Evolutionary conservation across 2,797 vertebrate genomes (phyloP).

Genomic region (Miichthys miiuy): DNA sequence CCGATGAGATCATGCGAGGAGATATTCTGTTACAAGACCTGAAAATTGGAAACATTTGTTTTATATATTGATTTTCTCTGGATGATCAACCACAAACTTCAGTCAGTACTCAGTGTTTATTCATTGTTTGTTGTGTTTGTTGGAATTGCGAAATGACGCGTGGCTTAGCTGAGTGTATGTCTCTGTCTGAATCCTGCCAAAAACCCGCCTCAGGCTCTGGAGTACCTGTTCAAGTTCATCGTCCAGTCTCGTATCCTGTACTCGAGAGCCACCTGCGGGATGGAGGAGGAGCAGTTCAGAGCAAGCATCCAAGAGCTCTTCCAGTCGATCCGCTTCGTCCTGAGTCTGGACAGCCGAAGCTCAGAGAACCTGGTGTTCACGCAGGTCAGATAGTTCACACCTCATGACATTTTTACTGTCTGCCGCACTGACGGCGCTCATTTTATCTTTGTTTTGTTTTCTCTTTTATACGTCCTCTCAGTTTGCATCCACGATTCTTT

Average conservation of each 20-base stretch:
- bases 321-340: slow-evolving; percentile 98
- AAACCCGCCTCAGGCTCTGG: slow-evolving; percentile 89
- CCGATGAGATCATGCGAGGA: slow-evolving; percentile 22
- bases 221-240: slow-evolving; percentile 99
- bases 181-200: slow-evolving; percentile 51
- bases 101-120: slow-evolving; percentile 6
- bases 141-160: not conserved
- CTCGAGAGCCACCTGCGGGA: slow-evolving; percentile 96
- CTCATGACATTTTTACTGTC: not conserved
- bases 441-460: slow-evolving; percentile 25
- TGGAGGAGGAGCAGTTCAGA: slow-evolving; percentile 98
- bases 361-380: slow-evolving; percentile 98
- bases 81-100: slow-evolving; percentile 24
- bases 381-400: slow-evolving; percentile 88
- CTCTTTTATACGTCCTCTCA: slow-evolving; percentile 31
- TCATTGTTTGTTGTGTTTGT: slow-evolving; percentile 1
- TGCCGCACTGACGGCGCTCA: not conserved
- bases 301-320: slow-evolving; percentile 98
- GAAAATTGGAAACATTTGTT: slow-evolving; percentile 34
- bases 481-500: slow-evolving; percentile 44
- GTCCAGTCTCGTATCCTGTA: slow-evolving; percentile 99
- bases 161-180: slow-evolving; percentile 44
- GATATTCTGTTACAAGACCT: slow-evolving; percentile 21
- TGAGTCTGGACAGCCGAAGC: slow-evolving; percentile 97
- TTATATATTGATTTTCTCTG: slow-evolving; percentile 49